A percentile compares a stretch with the other conserved stretches of the same genome.
Evolutionary conservation across 2,113 vertebrate genomes (phyloP).

Genomic region (Diadophis punctatus): DNA sequence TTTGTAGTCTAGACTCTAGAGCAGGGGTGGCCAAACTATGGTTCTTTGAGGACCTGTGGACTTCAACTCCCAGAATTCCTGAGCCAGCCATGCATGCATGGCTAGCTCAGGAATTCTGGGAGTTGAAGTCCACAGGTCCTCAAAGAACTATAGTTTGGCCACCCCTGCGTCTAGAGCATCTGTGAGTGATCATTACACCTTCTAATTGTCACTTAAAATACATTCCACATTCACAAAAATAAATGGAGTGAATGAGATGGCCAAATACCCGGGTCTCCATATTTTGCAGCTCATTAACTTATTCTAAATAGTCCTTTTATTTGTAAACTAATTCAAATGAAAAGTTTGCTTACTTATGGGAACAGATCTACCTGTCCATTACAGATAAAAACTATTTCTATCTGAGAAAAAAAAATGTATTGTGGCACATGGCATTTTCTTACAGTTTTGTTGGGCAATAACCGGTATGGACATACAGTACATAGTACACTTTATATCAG

Average conservation of each 20-base stretch:
- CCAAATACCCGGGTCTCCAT: background rate
- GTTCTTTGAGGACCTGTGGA: no score
- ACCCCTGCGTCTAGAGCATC: no score
- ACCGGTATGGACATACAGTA: background rate
- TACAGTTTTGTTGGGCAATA: background rate
- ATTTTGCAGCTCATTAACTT: background rate
- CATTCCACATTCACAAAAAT: background rate
- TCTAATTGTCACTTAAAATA: background rate
- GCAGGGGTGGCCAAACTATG: no score
- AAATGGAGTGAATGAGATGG: background rate
- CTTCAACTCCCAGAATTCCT: no score
- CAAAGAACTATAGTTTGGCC: no score
- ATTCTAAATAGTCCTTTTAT: background rate
- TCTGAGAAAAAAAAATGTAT: background rate
- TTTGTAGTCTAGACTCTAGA: background rate
- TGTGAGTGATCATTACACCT: background rate
- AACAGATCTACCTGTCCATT: background rate
- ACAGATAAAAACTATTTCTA: background rate
- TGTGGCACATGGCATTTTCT: background rate
- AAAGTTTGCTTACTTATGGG: background rate
- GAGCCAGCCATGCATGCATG: no score
- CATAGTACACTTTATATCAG: background rate
- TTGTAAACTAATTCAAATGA: background rate
- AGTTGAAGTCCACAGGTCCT: no score
- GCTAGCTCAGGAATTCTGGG: no score